Conservation (phyloP, 2,113 vertebrate genomes). For the Gallinago undulata region DNA sequence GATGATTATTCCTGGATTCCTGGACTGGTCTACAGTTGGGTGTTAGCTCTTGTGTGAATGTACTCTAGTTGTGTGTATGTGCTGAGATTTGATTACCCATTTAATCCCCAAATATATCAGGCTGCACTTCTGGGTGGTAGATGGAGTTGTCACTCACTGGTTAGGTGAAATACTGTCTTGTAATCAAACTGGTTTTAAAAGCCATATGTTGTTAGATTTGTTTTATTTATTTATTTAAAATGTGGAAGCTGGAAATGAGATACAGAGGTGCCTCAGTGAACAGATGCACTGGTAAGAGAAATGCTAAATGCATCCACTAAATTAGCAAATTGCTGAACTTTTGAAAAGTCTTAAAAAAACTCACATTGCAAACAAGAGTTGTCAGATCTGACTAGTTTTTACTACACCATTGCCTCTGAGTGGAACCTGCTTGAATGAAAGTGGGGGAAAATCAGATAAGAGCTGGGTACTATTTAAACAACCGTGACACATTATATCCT, state of each 20-base stretch:
- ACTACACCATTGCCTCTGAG: not conserved
- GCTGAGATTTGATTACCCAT: not conserved
- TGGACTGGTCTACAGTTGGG: not conserved
- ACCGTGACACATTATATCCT: not conserved
- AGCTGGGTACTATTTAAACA: conserved; percentile 7
- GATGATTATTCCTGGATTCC: not conserved
- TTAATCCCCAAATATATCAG: not conserved
- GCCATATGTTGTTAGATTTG: not conserved
- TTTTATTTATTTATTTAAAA: not conserved
- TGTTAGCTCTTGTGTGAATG: not conserved
- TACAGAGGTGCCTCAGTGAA: not conserved
- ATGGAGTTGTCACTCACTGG: not conserved
- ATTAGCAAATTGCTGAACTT: not conserved
- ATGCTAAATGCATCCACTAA: not conserved
- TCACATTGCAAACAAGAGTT: not conserved
- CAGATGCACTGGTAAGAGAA: not conserved
- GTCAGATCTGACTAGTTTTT: not conserved
- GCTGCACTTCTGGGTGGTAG: not conserved
- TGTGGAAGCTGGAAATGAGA: not conserved
- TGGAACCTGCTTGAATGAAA: not conserved
- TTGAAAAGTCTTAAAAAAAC: not conserved
- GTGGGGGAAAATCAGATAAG: not conserved
- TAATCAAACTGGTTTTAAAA: not conserved
- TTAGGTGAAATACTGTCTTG: not conserved
- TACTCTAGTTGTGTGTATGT: not conserved